Base-by-base conservation (phyloP, 2,797 vertebrate species). In the Halcyon badia region DNA sequence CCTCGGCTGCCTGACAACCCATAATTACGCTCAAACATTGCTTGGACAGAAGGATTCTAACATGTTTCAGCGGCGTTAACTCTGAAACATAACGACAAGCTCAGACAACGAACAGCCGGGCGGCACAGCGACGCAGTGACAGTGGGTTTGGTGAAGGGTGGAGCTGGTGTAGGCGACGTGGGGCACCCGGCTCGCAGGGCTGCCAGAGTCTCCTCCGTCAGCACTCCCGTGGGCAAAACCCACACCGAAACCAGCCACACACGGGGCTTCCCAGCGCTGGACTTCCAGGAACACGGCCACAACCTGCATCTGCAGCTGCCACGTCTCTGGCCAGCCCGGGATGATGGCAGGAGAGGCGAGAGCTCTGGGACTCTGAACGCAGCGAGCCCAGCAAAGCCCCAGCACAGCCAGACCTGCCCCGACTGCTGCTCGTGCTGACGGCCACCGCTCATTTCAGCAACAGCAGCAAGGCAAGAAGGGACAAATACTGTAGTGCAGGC, bases 291-390 rank as follows among this genome's bases (percentile, higher is more conserved):
- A 6, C 11, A 2, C 0, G 15, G 60, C 52, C n/a, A 13, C 28
- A 14, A 6, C 1, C 37, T 1, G 11, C 5, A 42, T 0, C 35
- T 16, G n/a, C 46, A 9, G 57, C 1, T 9, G 14, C 60, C 41
- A 2, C 14, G 39, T 7, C 57, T 30, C 13, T 11, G 62, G 35
- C 48, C 7, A 1, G 41, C 1, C 8, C 0, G 1, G 30, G 37
- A 9, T 0, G 20, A 24, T 9, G 15, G 37, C 16, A 2, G 4
- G 1, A 70, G 49, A 2, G 1, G 49, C 2, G 14, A n/a, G 41
- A 68, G 35, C 41, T 7, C 1, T 0, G 13, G 24, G 61, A 13
- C 48, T 7, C 21, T 2, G 16, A 33, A 9, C 17, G 0, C 3
- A 1, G 5, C 16, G 24, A 70, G 0, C 30, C 30, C 1, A 12